Conservation (phyloP, 2,888 invertebrate genomes). For the Erpobdella octoculata region DNA sequence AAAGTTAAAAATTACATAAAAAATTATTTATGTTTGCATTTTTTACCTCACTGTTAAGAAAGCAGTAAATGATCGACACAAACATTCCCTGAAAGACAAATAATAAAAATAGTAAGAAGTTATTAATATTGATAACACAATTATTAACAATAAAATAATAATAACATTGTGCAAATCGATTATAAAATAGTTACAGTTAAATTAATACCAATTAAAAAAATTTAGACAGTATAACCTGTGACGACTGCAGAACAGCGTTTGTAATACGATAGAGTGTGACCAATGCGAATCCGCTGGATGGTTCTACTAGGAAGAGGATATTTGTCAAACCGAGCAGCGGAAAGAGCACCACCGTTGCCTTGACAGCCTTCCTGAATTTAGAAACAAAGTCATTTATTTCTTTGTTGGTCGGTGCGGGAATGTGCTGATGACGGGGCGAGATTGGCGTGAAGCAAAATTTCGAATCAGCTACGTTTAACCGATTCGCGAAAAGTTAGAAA, state of each 20-base stretch:
- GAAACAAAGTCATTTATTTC: no score
- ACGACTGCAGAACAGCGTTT: slow-evolving; percentile 56
- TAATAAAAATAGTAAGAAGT: neutral
- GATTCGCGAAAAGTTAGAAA: no score
- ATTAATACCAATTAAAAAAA: neutral
- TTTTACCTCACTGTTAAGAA: slow-evolving; percentile 14
- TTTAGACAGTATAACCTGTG: slow-evolving; percentile 51
- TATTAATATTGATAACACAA: neutral
- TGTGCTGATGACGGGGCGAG: no score
- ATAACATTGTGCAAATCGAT: neutral
- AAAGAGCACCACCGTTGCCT: slow-evolving; percentile 57
- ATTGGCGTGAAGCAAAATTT: no score
- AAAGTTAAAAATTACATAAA: no score
- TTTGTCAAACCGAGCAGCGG: slow-evolving; percentile 58
- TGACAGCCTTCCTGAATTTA: slow-evolving; percentile 53
- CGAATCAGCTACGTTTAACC: no score
- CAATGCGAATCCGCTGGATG: slow-evolving; percentile 51
- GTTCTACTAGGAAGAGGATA: slow-evolving; percentile 52
- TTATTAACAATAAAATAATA: neutral
- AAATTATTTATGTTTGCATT: neutral
- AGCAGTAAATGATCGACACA: slow-evolving; percentile 25
- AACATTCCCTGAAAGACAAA: slow-evolving; percentile 15
- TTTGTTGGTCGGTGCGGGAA: no score
- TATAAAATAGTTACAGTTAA: neutral
- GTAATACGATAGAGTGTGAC: slow-evolving; percentile 54